Base-by-base conservation (phyloP, 2,797 vertebrate species). In the Mus minutoides region DNA sequence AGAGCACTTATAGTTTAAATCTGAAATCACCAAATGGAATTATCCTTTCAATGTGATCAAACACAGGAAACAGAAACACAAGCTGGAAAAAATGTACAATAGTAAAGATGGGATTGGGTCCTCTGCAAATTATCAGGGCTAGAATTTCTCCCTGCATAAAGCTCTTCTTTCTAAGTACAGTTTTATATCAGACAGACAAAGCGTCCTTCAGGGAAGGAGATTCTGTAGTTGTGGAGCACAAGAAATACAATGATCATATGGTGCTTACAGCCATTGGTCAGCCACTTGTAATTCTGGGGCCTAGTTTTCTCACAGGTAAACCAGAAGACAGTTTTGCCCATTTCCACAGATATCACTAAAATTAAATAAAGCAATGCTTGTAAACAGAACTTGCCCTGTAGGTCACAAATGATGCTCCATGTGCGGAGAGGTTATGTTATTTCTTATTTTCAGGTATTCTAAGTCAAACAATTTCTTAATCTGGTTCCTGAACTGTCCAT, bases 371-470 rank as follows among this genome's bases (percentile, higher is more conserved):
- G 58, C 77, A 89, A 64, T 54, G 29, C 11, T 78, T 78, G 62
- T 71, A 19, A 79, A 62, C 58, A 80, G 14, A 83, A 62, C 52
- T 73, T 91, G 58, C 71, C 37, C 16, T 90, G 1, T 60, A 86
- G 93, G 92, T 52, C 49, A 89, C 69, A 80, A 49, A 71, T 71
- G 24, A 85, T 75, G 21, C n/a, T 90, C 11, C 43, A 24, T 3
- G 78, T 34, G 46, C 17, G 34, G 60, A 22, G 76, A 79, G 56
- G 86, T 85, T 69, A 46, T 71, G 62, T 31, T 77, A 75, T 73
- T 86, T 91, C 34, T 78, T 92, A 94, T 93, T 96, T 93, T 93
- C n/a, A 80, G 11, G 69, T 76, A 95, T 92, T 96, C 16, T 79
- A 83, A 40, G 71, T 64, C 34, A 86, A 91, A 37, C 90, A 31